Conservation (phyloP, 1,140 invertebrate genomes). For the Drusus annulatus region DNA sequence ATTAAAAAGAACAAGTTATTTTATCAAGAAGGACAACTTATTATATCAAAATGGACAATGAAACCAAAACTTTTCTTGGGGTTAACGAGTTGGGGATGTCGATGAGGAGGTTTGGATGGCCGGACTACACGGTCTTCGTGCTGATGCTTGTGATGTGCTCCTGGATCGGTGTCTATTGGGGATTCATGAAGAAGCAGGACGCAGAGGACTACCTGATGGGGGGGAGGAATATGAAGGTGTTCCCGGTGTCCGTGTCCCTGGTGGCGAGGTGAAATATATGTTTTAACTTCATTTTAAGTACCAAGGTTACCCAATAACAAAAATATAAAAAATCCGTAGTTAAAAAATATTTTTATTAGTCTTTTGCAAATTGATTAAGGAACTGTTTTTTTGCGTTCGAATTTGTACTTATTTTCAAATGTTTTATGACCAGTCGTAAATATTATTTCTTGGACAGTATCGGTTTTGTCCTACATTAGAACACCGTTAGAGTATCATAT, state of each 20-base stretch:
- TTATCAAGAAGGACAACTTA: not conserved
- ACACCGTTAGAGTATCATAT: too few relatives aligned
- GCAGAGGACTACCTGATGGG: slow-evolving; percentile 88
- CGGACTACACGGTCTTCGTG: slow-evolving; percentile 82
- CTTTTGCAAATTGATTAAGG: too few relatives aligned
- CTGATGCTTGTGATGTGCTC: slow-evolving; percentile 81
- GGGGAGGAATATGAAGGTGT: slow-evolving; percentile 84
- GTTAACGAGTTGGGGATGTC: slow-evolving; percentile 75
- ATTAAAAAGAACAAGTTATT: too few relatives aligned
- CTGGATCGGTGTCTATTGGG: slow-evolving; percentile 85
- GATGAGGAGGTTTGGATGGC: slow-evolving; percentile 77
- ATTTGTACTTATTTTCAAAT: too few relatives aligned
- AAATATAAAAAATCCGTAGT: too few relatives aligned
- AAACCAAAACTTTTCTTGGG: slow-evolving; percentile 52
- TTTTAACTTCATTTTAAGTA: not conserved
- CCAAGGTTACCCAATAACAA: too few relatives aligned
- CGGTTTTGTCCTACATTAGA: too few relatives aligned
- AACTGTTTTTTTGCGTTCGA: too few relatives aligned
- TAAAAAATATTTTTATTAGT: too few relatives aligned
- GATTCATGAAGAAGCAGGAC: slow-evolving; percentile 79
- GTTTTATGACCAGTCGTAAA: too few relatives aligned
- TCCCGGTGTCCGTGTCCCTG: slow-evolving; percentile 86
- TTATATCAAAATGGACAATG: not conserved
- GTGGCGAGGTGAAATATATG: slow-evolving; percentile 78
- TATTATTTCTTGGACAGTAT: too few relatives aligned